A percentile compares a stretch with the other conserved stretches of the same genome.
Conservation (phyloP, 2,888 invertebrate genomes). For the Thymelicus acteon region DNA sequence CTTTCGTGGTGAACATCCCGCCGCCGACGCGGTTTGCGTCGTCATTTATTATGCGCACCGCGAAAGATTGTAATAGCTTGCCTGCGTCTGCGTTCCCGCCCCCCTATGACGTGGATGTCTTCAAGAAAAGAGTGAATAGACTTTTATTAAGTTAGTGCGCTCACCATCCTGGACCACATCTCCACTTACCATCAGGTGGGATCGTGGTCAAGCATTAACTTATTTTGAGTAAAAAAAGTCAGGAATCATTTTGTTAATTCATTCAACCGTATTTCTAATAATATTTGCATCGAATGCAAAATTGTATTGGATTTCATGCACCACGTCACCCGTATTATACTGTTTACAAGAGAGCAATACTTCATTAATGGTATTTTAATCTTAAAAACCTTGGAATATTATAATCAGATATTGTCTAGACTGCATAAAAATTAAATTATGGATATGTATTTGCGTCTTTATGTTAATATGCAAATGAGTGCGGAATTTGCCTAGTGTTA, state of each 20-base stretch:
- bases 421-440: slow-evolving; percentile 17
- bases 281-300: neutral
- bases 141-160: too few relatives aligned
- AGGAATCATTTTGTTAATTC: neutral
- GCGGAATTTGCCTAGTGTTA: too few relatives aligned
- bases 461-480: neutral
- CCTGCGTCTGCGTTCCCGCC: too few relatives aligned
- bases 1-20: too few relatives aligned
- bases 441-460: neutral
- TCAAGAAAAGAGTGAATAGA: too few relatives aligned
- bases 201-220: too few relatives aligned
- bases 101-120: too few relatives aligned
- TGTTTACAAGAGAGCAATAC: slow-evolving; percentile 2
- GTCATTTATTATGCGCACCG: too few relatives aligned
- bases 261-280: neutral
- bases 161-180: too few relatives aligned
- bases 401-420: slow-evolving; percentile 19
- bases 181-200: too few relatives aligned
- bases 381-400: slow-evolving; percentile 33
- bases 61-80: too few relatives aligned
- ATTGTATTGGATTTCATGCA: neutral
- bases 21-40: too few relatives aligned
- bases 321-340: neutral
- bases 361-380: slow-evolving; percentile 19
- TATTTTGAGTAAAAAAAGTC: neutral